Conservation (phyloP, 1,140 invertebrate genomes). For the Philotrypesis tridentata region DNA sequence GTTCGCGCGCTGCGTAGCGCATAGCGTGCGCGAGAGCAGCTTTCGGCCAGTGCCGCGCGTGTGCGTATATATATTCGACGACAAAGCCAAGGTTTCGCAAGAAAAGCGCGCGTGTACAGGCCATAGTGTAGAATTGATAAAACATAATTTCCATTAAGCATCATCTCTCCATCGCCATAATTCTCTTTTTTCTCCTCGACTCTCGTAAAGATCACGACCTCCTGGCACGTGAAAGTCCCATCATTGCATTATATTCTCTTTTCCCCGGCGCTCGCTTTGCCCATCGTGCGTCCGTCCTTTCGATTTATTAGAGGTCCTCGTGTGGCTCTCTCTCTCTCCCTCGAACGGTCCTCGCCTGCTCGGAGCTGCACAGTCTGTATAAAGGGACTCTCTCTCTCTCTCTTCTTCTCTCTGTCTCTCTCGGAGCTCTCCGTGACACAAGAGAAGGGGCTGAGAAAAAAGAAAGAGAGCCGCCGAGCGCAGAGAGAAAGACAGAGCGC, state of each 20-base stretch:
- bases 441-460: conserved; percentile 1
- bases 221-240: conserved; percentile 66
- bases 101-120: too few species aligned
- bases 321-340: conserved; percentile 46
- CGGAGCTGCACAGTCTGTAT: conserved; percentile 23
- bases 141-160: conserved; percentile 20
- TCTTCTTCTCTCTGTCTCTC: too few species aligned
- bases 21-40: too few species aligned
- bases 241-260: conserved; percentile 58
- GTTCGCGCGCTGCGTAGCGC: background rate
- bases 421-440: conserved; percentile 34
- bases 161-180: background rate
- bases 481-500: background rate
- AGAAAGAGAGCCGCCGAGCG: conserved; percentile 5
- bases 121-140: background rate
- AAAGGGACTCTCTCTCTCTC: conserved; percentile 36
- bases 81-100: background rate
- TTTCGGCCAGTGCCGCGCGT: too few species aligned
- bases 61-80: too few species aligned
- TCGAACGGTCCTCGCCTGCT: conserved; percentile 30
- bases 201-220: conserved; percentile 60
- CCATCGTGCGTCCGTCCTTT: conserved; percentile 56
- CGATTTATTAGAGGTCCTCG: conserved; percentile 63
- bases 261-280: conserved; percentile 37
- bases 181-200: conserved; percentile 17